Evolutionary conservation across 2,797 vertebrate genomes (phyloP).

Genomic region (Tarsius wallacei): DNA sequence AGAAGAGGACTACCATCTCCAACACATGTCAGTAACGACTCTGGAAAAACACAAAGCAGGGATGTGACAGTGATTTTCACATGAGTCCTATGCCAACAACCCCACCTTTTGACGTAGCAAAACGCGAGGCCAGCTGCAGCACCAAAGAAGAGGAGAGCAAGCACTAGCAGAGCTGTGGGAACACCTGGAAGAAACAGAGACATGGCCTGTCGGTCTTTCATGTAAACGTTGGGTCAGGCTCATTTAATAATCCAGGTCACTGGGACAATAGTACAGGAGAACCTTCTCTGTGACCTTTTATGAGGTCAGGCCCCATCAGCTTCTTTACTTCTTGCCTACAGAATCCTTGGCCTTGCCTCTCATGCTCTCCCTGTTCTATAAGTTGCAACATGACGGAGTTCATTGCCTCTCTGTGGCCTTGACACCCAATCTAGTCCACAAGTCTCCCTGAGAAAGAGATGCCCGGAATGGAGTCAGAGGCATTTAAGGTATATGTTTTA

Average conservation of each 20-base stretch:
- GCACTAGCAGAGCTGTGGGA: constrained; percentile 90
- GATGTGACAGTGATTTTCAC: background rate
- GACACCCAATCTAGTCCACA: background rate
- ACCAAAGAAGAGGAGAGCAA: constrained; percentile 90
- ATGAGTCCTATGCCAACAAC: background rate
- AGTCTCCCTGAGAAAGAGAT: background rate
- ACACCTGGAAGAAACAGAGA: constrained; percentile 87
- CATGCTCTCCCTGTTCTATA: background rate
- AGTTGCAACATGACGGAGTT: background rate
- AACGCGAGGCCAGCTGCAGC: constrained; percentile 88
- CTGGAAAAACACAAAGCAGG: background rate
- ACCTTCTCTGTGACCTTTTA: background rate
- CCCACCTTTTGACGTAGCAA: constrained; percentile 92
- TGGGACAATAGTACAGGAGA: background rate
- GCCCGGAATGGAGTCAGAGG: background rate
- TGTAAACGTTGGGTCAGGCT: fast-evolving
- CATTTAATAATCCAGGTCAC: fast-evolving
- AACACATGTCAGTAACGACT: background rate
- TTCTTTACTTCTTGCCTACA: background rate
- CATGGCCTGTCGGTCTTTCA: background rate
- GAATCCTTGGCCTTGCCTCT: background rate
- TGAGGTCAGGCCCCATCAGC: no score
- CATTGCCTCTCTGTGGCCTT: background rate
- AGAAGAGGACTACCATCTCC: background rate
- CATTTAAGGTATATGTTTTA: background rate